Evolutionary conservation across 2,797 vertebrate species (phyloP).

Genomic region (Acomys russatus): DNA sequence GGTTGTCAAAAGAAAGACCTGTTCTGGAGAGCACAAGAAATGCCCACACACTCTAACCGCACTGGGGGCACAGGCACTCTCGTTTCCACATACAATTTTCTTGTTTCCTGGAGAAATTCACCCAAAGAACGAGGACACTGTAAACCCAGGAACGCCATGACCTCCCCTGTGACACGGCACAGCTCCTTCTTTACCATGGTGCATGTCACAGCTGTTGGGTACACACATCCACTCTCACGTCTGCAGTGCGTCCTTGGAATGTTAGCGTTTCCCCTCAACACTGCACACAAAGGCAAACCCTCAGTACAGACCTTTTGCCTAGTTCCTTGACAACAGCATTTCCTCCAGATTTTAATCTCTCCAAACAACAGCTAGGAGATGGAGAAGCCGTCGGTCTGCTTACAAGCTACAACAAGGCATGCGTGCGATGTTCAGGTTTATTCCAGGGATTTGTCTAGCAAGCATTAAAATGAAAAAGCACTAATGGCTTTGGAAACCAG

Average conservation of each 20-base stretch:
- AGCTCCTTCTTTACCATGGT: not conserved
- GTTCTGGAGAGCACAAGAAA: not conserved
- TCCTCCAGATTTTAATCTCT: conserved; percentile 69
- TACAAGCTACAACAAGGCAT: rapidly evolving
- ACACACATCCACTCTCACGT: not conserved
- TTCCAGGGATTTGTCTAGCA: not conserved
- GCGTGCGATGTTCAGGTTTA: not conserved
- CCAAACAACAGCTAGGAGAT: conserved; percentile 48
- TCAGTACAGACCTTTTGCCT: not conserved
- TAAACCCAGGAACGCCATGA: not conserved
- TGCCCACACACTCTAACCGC: not conserved
- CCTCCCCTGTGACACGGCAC: not conserved
- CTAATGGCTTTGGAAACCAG: conserved; percentile 16
- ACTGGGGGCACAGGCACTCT: not conserved
- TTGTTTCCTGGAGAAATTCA: not conserved
- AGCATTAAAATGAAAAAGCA: not conserved
- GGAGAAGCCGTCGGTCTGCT: not conserved
- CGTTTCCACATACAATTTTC: not conserved
- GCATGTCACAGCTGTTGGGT: not conserved
- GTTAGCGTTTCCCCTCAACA: not conserved
- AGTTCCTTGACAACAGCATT: conserved; percentile 18
- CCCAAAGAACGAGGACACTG: not conserved
- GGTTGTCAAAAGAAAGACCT: not conserved
- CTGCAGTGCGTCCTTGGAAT: not conserved
- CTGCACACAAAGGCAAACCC: conserved; percentile 13